phyloP scores from a whole-genome alignment of 37 sponge, comb jelly and placozoan genomes.

The Cliona cf. orientalis region DNA sequence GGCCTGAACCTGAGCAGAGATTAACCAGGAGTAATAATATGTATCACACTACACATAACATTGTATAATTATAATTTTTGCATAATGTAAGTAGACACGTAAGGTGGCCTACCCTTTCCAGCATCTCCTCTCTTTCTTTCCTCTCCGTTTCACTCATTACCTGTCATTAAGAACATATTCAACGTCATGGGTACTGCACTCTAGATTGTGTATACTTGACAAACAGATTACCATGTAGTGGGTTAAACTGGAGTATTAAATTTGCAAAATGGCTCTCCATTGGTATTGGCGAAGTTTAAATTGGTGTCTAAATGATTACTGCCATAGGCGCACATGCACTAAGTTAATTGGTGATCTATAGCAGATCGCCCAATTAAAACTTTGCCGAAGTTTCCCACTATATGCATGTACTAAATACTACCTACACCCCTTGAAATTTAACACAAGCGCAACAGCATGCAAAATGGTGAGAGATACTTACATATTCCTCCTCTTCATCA shows the following conservation, averaged over 20 bases:
- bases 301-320: too few relatives aligned
- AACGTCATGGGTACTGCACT: neutral
- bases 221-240: too few relatives aligned
- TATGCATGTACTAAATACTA: neutral
- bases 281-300: too few relatives aligned
- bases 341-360: too few relatives aligned
- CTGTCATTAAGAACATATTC: neutral
- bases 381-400: neutral
- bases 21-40: too few relatives aligned
- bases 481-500: conserved; percentile 15
- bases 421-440: neutral
- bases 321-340: too few relatives aligned
- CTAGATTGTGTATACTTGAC: too few relatives aligned
- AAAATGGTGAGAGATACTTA: neutral
- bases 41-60: neutral
- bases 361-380: too few relatives aligned
- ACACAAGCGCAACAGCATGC: neutral
- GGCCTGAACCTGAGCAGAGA: conserved; percentile 62
- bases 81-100: neutral
- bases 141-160: conserved; percentile 35
- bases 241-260: too few relatives aligned
- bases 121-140: conserved; percentile 40
- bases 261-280: too few relatives aligned
- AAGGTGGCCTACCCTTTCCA: conserved; percentile 37
- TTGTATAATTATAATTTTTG: neutral